These are phyloP conservation scores for Hephaestus fuliginosus DNA, from an alignment of 2,797 vertebrate species.

Conservation along the genomic window DNA sequence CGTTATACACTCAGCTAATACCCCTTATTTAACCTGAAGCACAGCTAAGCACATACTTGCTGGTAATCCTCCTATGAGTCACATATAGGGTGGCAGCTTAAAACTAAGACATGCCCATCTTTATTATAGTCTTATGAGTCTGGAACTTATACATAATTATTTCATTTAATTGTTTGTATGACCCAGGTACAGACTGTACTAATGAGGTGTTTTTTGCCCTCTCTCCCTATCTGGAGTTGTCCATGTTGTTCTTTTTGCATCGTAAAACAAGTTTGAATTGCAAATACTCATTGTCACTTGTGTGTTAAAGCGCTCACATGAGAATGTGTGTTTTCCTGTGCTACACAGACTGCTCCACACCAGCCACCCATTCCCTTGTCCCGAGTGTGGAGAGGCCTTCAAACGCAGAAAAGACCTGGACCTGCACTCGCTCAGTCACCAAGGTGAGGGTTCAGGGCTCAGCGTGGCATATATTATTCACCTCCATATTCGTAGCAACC, in stretches of 20 bases:
- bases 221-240: neutral
- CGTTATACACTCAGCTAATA: constrained; percentile 61
- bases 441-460: constrained; percentile 80
- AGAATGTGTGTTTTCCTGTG: constrained; percentile 24
- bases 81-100: constrained; percentile 29
- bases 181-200: neutral
- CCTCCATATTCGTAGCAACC: neutral
- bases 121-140: constrained; percentile 18
- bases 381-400: constrained; percentile 90
- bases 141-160: constrained; percentile 5
- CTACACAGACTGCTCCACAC: constrained; percentile 89
- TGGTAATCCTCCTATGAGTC: constrained; percentile 56
- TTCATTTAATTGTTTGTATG: constrained; percentile 1
- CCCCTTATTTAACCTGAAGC: constrained; percentile 67
- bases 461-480: neutral
- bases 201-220: neutral
- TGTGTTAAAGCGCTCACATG: neutral
- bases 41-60: constrained; percentile 59
- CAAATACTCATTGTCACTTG: neutral
- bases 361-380: constrained; percentile 92
- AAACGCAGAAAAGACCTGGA: constrained; percentile 91
- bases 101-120: constrained; percentile 26
- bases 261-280: neutral
- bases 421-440: constrained; percentile 90
- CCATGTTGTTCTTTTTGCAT: neutral